Percentiles rank a stretch among this genome's conserved stretches.
phyloP scores from a whole-genome alignment of 2,888 invertebrate genomes.

The Orthosia gracilis region DNA sequence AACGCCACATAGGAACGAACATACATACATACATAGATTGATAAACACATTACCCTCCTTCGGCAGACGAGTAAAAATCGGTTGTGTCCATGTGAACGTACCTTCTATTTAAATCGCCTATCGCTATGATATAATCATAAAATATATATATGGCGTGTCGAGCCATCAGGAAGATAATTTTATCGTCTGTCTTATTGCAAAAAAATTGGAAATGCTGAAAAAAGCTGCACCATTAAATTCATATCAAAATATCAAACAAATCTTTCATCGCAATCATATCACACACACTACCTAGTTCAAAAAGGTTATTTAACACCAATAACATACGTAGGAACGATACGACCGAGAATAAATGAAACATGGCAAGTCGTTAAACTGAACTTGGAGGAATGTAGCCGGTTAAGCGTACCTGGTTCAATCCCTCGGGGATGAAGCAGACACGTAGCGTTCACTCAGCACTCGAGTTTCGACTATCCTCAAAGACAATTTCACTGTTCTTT shows the following conservation, averaged over 20 bases:
- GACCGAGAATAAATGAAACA: constrained; percentile 76
- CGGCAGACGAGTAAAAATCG: no score
- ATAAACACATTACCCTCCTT: no score
- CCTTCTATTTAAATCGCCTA: no score
- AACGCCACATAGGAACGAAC: no score
- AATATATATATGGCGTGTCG: no score
- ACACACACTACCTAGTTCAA: background rate
- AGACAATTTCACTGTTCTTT: constrained; percentile 85
- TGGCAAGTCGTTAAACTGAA: constrained; percentile 75
- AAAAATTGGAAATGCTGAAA: no score
- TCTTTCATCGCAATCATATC: constrained; percentile 28
- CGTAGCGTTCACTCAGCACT: constrained; percentile 85
- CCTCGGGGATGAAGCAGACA: constrained; percentile 81
- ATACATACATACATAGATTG: no score
- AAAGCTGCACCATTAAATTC: background rate
- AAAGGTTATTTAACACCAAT: constrained; percentile 48
- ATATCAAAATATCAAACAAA: constrained; percentile 4
- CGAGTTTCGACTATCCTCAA: constrained; percentile 81
- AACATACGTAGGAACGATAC: constrained; percentile 62
- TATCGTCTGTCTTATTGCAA: no score
- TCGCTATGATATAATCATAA: no score
- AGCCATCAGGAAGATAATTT: no score
- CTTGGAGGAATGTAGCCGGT: constrained; percentile 81
- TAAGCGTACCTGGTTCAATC: constrained; percentile 79
- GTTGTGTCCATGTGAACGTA: no score